Conservation (phyloP, 2,113 vertebrate species). For the Thamnophis sirtalis region DNA sequence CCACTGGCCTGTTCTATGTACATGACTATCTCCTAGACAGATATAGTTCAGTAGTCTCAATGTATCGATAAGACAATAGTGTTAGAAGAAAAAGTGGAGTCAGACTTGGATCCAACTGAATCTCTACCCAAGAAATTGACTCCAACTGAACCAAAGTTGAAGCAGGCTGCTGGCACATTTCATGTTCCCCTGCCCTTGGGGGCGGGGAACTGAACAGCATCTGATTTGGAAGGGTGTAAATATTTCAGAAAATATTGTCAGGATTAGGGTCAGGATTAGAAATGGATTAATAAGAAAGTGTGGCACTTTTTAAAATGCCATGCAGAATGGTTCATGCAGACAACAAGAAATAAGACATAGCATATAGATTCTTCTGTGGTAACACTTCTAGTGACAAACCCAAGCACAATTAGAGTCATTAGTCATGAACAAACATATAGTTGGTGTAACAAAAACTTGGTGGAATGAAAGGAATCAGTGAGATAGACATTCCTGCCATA, state of each 20-base stretch:
- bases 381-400: background rate
- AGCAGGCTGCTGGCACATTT: no score
- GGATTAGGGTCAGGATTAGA: background rate
- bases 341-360: background rate
- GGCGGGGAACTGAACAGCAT: background rate
- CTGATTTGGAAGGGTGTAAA: background rate
- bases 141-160: background rate
- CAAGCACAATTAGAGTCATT: no score
- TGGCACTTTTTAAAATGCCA: background rate
- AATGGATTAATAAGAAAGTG: background rate
- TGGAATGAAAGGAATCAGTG: no score
- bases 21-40: background rate
- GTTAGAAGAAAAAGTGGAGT: background rate
- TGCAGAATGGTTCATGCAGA: background rate
- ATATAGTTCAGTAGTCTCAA: background rate
- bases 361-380: background rate
- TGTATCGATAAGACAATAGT: background rate
- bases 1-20: background rate
- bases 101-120: background rate
- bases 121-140: background rate
- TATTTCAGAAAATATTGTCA: background rate
- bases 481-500: no score
- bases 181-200: background rate
- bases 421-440: no score
- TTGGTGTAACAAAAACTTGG: no score